Percentiles rank a stretch among this genome's conserved stretches.
phyloP scores from a whole-genome alignment of 2,113 vertebrate genomes.

The Phaetusa simplex region DNA sequence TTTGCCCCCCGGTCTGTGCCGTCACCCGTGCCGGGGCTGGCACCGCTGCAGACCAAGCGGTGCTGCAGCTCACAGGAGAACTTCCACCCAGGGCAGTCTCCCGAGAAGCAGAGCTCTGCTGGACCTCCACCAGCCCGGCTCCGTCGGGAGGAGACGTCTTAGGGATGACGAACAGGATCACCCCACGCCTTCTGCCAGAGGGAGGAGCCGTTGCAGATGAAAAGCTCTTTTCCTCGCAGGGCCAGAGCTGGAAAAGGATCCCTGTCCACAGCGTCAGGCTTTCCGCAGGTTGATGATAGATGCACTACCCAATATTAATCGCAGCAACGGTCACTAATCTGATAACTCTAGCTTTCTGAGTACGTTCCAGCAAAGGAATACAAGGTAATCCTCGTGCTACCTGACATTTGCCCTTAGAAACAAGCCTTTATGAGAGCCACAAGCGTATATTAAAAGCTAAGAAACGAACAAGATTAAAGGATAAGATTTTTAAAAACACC shows the following conservation, averaged over 20 bases:
- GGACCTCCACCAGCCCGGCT: neutral
- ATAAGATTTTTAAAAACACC: neutral
- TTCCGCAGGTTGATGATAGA: neutral
- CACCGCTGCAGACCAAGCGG: neutral
- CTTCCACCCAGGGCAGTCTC: neutral
- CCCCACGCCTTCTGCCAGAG: neutral
- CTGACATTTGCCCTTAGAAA: conserved; percentile 36
- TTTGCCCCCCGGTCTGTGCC: neutral
- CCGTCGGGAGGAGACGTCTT: neutral
- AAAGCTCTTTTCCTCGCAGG: neutral
- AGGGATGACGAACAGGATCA: neutral
- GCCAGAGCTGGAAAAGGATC: neutral
- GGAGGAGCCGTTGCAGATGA: conserved; percentile 41
- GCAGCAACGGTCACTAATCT: neutral
- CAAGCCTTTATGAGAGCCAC: neutral
- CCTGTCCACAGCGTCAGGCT: neutral
- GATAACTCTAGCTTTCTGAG: conserved; percentile 1
- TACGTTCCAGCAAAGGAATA: conserved; percentile 45
- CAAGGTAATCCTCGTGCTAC: conserved; percentile 1
- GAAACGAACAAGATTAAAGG: conserved; percentile 21
- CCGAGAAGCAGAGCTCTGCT: neutral
- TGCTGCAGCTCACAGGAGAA: neutral
- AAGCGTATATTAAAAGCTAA: neutral
- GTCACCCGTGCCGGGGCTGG: neutral
- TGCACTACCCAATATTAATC: conserved; percentile 40